phyloP scores from a whole-genome alignment of 2,113 vertebrate genomes.

The Grammomys surdaster region DNA sequence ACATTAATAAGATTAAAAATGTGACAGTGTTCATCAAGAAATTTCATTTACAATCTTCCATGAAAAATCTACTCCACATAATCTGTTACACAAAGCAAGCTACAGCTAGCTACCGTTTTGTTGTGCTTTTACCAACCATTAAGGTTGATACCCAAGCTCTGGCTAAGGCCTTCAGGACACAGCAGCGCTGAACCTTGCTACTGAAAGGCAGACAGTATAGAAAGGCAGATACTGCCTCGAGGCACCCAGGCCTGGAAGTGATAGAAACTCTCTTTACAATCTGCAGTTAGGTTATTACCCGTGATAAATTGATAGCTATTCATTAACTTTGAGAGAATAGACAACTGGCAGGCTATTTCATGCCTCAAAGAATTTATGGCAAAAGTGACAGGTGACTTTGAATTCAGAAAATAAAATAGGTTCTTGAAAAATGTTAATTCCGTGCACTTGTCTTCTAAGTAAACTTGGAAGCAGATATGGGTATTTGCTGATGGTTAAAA shows the following conservation, averaged over 20 bases:
- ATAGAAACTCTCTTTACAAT: slow-evolving; percentile 80
- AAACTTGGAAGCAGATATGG: slow-evolving; percentile 72
- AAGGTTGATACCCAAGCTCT: slow-evolving; percentile 49
- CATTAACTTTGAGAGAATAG: slow-evolving; percentile 85
- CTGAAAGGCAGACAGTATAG: slow-evolving; percentile 66
- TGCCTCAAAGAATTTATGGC: slow-evolving; percentile 88
- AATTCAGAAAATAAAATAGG: slow-evolving; percentile 83
- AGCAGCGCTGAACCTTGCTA: not conserved
- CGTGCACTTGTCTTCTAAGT: slow-evolving; percentile 64
- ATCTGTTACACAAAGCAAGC: slow-evolving; percentile 50
- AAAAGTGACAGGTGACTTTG: slow-evolving; percentile 86
- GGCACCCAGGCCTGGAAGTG: slow-evolving; percentile 81
- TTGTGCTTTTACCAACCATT: slow-evolving; percentile 22
- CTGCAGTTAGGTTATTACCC: slow-evolving; percentile 83
- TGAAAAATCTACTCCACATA: slow-evolving; percentile 39
- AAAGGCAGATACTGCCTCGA: slow-evolving; percentile 73
- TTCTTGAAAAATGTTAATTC: slow-evolving; percentile 81
- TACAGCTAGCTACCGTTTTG: slow-evolving; percentile 50
- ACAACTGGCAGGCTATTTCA: slow-evolving; percentile 89
- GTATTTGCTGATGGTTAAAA: slow-evolving; percentile 64
- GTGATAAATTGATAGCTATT: slow-evolving; percentile 86
- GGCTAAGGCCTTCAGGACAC: slow-evolving; percentile 50
- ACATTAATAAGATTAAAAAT: not conserved
- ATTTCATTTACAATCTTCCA: slow-evolving; percentile 23
- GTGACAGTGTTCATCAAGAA: not conserved